Percentiles rank a stretch among this genome's conserved stretches.
phyloP scores from a whole-genome alignment of 2,888 invertebrate genomes.

The Anodontia alba region DNA sequence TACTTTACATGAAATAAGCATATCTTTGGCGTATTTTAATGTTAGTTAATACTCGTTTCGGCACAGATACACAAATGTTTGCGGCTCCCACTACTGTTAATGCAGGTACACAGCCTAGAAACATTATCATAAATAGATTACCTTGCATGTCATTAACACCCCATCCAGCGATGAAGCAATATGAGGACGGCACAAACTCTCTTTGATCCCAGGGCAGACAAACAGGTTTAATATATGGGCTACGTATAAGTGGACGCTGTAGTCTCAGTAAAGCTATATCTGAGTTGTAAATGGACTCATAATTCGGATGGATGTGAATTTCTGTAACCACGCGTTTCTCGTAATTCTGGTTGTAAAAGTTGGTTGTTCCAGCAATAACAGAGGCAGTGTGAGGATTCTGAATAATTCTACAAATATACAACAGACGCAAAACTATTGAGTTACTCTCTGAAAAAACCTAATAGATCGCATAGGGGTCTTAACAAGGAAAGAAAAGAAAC shows the following conservation, averaged over 20 bases:
- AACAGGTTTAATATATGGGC: conserved; percentile 48
- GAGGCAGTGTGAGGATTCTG: conserved; percentile 49
- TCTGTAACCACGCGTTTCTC: conserved; percentile 62
- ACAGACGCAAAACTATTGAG: no score
- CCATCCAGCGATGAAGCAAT: conserved; percentile 77
- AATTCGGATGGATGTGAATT: conserved; percentile 68
- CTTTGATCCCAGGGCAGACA: conserved; percentile 63
- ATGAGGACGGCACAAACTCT: conserved; percentile 40
- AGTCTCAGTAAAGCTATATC: conserved; percentile 74
- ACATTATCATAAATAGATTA: conserved; percentile 20
- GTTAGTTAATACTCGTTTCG: no score
- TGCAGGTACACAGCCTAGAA: no score
- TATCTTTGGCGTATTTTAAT: no score
- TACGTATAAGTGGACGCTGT: conserved; percentile 57
- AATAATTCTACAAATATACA: conserved; percentile 31
- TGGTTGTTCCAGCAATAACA: conserved; percentile 62
- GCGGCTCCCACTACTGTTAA: no score
- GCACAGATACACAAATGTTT: no score
- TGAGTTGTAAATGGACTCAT: conserved; percentile 69
- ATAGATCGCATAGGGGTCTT: no score
- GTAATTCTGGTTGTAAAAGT: conserved; percentile 44
- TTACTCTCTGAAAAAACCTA: no score
- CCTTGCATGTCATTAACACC: conserved; percentile 64
- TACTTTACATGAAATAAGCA: no score
- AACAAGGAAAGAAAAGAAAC: no score